Conservation (phyloP, 1,140 invertebrate genomes). For the Calephelis virginiensis region DNA sequence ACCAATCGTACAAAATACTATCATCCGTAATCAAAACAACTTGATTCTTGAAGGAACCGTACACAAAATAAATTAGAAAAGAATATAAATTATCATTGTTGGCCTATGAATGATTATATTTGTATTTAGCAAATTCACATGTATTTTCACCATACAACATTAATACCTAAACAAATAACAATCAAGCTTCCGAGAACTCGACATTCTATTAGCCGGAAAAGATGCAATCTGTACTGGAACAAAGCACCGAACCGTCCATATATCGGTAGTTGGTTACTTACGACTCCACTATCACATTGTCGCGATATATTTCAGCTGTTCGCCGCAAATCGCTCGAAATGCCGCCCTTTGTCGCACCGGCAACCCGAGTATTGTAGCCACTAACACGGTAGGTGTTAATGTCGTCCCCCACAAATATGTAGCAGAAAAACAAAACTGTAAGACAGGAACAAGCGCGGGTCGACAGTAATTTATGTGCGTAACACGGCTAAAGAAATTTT, state of each 20-base stretch:
- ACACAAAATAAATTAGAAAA: too few species aligned
- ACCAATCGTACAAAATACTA: too few species aligned
- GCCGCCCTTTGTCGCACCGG: slow-evolving; percentile 58
- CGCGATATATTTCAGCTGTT: slow-evolving; percentile 56
- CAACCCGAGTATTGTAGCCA: slow-evolving; percentile 54
- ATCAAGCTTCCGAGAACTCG: slow-evolving; percentile 20
- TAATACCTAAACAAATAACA: slow-evolving; percentile 20
- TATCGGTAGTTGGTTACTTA: slow-evolving; percentile 54
- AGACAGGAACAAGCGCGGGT: slow-evolving; percentile 40
- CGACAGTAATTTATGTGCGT: slow-evolving; percentile 58
- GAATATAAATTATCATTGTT: too few species aligned
- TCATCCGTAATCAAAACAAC: too few species aligned
- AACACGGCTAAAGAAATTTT: slow-evolving; percentile 65
- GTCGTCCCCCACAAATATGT: slow-evolving; percentile 65
- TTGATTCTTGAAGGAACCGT: too few species aligned
- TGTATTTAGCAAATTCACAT: too few species aligned
- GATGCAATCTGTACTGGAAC: slow-evolving; percentile 59
- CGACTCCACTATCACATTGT: slow-evolving; percentile 58
- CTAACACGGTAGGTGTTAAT: slow-evolving; percentile 59
- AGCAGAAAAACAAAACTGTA: slow-evolving; percentile 62
- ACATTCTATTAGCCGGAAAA: slow-evolving; percentile 63
- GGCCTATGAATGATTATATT: too few species aligned
- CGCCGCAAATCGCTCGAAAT: slow-evolving; percentile 55
- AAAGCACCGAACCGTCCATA: slow-evolving; percentile 56
- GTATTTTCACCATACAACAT: neutral